A percentile compares a stretch with the other conserved stretches of the same genome.
Evolutionary conservation across 2,888 invertebrate genomes (phyloP).

Genomic region (Ryuthela nishihirai): DNA sequence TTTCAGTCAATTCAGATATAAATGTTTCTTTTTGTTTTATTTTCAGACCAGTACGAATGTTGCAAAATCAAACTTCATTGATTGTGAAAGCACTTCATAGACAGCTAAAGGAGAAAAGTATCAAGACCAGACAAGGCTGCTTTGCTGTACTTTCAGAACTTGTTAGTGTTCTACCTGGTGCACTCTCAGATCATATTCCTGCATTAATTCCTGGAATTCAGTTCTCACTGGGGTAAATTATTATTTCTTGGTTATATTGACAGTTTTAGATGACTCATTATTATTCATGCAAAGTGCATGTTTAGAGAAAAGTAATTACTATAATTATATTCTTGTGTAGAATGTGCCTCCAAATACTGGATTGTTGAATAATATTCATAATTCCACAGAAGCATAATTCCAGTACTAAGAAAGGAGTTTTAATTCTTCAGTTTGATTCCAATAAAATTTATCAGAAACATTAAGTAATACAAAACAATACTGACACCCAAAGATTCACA

Average conservation of each 20-base stretch:
- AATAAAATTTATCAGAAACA: too few species aligned
- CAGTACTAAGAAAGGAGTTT: too few species aligned
- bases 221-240: conserved; percentile 66
- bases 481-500: too few species aligned
- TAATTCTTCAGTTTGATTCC: too few species aligned
- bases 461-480: too few species aligned
- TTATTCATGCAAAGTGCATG: too few species aligned
- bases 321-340: too few species aligned
- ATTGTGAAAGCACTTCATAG: conserved; percentile 87
- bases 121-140: conserved; percentile 87
- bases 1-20: too few species aligned
- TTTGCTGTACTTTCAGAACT: conserved; percentile 86
- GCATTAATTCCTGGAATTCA: conserved; percentile 71
- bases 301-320: too few species aligned
- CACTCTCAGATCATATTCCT: conserved; percentile 76
- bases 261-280: background rate
- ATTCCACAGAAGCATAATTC: too few species aligned
- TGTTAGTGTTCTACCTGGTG: conserved; percentile 81
- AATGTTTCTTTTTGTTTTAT: background rate
- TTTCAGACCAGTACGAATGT: conserved; percentile 49
- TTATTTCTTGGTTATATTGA: conserved; percentile 10
- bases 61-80: conserved; percentile 61
- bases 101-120: conserved; percentile 77
- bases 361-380: too few species aligned
- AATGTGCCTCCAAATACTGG: too few species aligned